phyloP scores from a whole-genome alignment of 2,113 vertebrate genomes.

The Beaufortia kweichowensis region DNA sequence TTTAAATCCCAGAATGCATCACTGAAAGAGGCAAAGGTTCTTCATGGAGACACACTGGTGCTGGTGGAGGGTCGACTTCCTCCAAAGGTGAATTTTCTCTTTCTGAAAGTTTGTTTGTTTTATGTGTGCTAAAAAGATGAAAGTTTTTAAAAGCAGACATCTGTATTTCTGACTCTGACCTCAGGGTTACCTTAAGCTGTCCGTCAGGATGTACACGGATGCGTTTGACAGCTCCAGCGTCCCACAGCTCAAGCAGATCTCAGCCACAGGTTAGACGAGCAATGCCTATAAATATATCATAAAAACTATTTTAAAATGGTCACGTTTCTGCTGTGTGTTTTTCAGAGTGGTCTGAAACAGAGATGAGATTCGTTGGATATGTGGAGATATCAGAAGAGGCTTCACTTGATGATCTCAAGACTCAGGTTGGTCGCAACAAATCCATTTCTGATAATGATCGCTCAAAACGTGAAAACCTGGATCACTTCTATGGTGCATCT shows the following conservation, averaged over 20 bases:
- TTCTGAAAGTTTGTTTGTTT: not conserved
- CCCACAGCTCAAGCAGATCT: slow-evolving; percentile 50
- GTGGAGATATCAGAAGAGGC: slow-evolving; percentile 85
- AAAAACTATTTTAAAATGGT: too few species aligned
- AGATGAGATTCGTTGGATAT: slow-evolving; percentile 75
- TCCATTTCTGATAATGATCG: too few species aligned
- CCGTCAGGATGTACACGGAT: slow-evolving; percentile 79
- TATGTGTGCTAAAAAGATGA: not conserved
- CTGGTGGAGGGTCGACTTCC: slow-evolving; percentile 85
- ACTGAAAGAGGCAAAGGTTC: slow-evolving; percentile 81
- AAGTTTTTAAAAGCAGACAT: not conserved
- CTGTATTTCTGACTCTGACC: not conserved
- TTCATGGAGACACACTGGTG: slow-evolving; percentile 85
- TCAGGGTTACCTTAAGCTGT: slow-evolving; percentile 86
- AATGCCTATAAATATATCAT: too few species aligned
- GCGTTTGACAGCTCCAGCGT: not conserved
- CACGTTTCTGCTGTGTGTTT: not conserved
- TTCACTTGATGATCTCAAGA: slow-evolving; percentile 83
- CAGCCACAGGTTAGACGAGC: slow-evolving; percentile 64
- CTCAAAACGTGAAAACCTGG: too few species aligned
- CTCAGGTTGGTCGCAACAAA: slow-evolving; percentile 77
- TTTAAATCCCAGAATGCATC: slow-evolving; percentile 80
- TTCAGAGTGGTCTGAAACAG: slow-evolving; percentile 55
- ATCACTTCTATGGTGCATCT: too few species aligned
- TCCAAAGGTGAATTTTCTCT: slow-evolving; percentile 73